phyloP scores from a whole-genome alignment of 2,888 invertebrate species.

The Drosophila borborema region DNA sequence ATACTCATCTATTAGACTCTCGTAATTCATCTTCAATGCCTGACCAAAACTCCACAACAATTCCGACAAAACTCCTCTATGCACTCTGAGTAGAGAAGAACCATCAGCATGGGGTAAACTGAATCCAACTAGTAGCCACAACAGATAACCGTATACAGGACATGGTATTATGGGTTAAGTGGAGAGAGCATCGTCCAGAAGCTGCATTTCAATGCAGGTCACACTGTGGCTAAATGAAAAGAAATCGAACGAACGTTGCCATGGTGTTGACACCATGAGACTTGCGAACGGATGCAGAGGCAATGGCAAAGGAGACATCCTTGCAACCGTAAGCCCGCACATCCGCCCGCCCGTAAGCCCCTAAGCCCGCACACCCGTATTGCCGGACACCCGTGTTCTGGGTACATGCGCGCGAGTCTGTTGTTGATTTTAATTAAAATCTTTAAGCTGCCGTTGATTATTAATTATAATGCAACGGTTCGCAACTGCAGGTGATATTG shows the following conservation, averaged over 20 bases:
- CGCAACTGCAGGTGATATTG: conserved; percentile 44
- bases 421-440: conserved; percentile 71
- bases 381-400: neutral
- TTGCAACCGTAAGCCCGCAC: neutral
- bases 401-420: conserved; percentile 17
- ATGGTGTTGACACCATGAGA: conserved; percentile 33
- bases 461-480: conserved; percentile 65
- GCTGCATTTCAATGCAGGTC: conserved; percentile 69
- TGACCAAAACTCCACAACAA: no score
- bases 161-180: neutral
- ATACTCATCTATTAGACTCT: neutral
- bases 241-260: conserved; percentile 58
- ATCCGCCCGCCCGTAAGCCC: no score
- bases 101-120: neutral
- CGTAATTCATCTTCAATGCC: neutral
- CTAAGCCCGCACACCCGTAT: neutral
- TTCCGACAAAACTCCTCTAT: no score
- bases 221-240: conserved; percentile 73
- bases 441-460: conserved; percentile 68
- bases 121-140: neutral
- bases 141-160: neutral
- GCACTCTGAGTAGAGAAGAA: neutral
- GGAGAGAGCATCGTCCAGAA: neutral
- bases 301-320: conserved; percentile 1
- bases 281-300: neutral